phyloP scores from a whole-genome alignment of 2,888 invertebrate genomes.

The Papilio protenor region DNA sequence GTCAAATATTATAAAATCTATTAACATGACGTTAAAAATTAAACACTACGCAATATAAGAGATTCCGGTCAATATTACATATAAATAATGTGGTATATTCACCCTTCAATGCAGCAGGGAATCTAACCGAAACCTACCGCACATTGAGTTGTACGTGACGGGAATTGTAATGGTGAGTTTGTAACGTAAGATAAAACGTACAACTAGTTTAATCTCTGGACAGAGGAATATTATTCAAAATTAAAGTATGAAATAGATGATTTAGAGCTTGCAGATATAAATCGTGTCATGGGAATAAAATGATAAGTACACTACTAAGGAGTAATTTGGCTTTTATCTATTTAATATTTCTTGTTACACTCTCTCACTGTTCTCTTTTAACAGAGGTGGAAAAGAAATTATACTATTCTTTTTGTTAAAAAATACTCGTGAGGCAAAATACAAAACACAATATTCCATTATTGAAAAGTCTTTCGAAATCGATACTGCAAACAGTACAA shows the following conservation, averaged over 20 bases:
- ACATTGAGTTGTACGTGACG: constrained; percentile 60
- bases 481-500: constrained; percentile 24
- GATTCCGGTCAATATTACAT: constrained; percentile 42
- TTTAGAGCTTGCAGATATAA: not conserved
- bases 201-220: constrained; percentile 13
- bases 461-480: constrained; percentile 1
- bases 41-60: not conserved
- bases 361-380: not conserved
- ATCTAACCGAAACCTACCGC: constrained; percentile 66
- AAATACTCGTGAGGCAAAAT: not conserved
- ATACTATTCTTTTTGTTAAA: not conserved
- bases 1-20: not conserved
- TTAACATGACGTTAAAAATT: not conserved
- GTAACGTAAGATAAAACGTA: constrained; percentile 31
- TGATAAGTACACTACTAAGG: not conserved
- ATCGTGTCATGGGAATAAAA: not conserved
- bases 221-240: not conserved
- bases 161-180: constrained; percentile 54
- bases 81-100: constrained; percentile 18
- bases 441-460: constrained; percentile 14
- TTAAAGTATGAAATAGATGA: not conserved
- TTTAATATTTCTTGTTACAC: no score
- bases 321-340: no score
- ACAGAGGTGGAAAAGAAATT: not conserved
- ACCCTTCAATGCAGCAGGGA: constrained; percentile 49